Conservation (phyloP, 2,113 vertebrate species). For the Heliornis fulica region DNA sequence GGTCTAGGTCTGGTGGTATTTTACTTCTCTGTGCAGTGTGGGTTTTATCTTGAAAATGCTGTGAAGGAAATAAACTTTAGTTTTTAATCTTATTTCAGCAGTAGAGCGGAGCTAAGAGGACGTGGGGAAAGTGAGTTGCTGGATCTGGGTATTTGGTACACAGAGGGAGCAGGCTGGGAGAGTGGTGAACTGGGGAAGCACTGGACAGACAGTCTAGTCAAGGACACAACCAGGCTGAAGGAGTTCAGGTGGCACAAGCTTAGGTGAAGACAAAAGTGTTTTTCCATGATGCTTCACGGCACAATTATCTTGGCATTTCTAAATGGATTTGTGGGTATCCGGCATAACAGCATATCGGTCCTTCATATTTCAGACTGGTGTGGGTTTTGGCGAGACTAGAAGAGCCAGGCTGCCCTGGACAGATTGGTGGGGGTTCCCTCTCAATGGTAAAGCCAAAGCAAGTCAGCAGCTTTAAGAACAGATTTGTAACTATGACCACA, state of each 20-base stretch:
- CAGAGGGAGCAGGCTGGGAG: background rate
- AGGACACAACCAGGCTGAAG: background rate
- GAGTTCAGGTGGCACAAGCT: background rate
- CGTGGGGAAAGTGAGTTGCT: background rate
- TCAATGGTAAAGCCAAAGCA: background rate
- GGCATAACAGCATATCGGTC: background rate
- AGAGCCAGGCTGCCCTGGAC: background rate
- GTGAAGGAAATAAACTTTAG: background rate
- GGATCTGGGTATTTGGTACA: background rate
- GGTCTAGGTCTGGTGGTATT: background rate
- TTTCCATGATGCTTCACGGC: background rate
- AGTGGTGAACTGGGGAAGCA: background rate
- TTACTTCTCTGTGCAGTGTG: background rate
- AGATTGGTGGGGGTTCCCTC: background rate
- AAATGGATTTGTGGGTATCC: background rate
- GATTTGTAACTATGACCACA: background rate
- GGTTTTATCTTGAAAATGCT: background rate
- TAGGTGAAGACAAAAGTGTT: background rate
- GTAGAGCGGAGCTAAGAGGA: background rate
- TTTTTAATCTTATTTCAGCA: background rate
- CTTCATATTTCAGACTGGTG: background rate
- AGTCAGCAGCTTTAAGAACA: background rate
- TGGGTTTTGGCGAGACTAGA: background rate
- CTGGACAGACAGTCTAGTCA: background rate
- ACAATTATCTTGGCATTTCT: background rate